Evolutionary conservation across 2,888 invertebrate species (phyloP).

Genomic region (Lampropteryx suffumata): DNA sequence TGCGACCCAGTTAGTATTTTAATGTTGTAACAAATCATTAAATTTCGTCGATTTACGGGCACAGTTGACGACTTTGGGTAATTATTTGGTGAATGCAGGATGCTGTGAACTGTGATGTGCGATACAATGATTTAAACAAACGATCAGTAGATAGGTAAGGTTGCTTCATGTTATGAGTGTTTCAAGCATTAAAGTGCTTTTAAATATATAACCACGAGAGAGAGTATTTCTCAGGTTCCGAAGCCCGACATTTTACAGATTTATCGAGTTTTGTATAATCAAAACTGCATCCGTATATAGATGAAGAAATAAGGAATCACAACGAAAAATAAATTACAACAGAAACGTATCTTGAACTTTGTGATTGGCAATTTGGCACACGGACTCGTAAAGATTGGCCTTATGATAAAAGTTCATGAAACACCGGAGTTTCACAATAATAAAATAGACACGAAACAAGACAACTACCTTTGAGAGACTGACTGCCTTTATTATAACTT

Average conservation of each 20-base stretch:
- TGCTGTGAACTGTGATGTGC: constrained; percentile 17
- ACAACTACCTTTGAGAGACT: background rate
- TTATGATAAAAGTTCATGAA: background rate
- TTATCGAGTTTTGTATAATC: no score
- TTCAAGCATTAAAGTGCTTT: no score
- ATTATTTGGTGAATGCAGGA: constrained; percentile 16
- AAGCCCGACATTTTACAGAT: no score
- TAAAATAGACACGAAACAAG: background rate
- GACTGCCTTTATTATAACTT: background rate
- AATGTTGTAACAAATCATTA: constrained; percentile 57
- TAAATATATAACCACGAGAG: no score
- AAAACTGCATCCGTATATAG: background rate
- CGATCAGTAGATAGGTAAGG: no score
- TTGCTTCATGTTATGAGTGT: no score
- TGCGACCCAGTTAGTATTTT: constrained; percentile 76
- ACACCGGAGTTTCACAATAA: constrained; percentile 1
- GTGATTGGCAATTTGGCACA: background rate
- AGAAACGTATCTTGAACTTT: constrained; percentile 3
- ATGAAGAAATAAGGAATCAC: no score
- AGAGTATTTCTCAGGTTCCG: no score
- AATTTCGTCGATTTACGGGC: constrained; percentile 50
- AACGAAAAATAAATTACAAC: no score
- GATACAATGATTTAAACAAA: constrained; percentile 11
- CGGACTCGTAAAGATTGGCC: background rate
- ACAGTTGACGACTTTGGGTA: constrained; percentile 35